Base-by-base conservation (phyloP, 2,888 invertebrate species). In the Drosophila kanekoi region DNA sequence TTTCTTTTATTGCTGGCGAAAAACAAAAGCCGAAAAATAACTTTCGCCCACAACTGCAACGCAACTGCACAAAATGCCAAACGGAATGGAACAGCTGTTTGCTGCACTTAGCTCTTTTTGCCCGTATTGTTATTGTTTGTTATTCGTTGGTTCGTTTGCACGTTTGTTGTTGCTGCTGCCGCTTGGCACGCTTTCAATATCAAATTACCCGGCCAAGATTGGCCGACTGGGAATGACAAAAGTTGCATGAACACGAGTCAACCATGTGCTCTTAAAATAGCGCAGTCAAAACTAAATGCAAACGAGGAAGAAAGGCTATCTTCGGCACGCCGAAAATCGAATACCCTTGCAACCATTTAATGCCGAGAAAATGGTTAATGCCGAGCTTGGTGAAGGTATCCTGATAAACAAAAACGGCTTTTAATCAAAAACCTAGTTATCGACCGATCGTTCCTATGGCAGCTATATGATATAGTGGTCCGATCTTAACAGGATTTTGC, bases 111-210 rank as follows among this genome's bases (percentile, higher is more conserved):
- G n/a, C 14, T 44, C 48, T 49, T 35, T 23, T 43, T 53, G 53
- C 32, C 40, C 23, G 16, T 32, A 41, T 62, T 66, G 43, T 43
- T 56, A 40, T 62, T 52, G 57, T 48, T 52, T 67, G 44, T 49
- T 59, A 51, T 23, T 65, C n/a, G 58, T 20, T 53, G 8, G 2
- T 5, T 5, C 23, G 28, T 53, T 13, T 43, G 57, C n/a, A n/a
- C 32, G 59, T 44, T 28, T 45, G 45, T 4, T 33, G 32, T 11
- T 56, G 49, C 2, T 49, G 57, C 18, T 40, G 62, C 49, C 54
- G 49, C 45, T 80, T 87, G 83, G 83, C 83, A 83, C 88, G 88
- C 83, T 83, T 85, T 85, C 88, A 87, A 87, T 83, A 85, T 83
- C 69, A 75, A 86, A 84, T 84, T 84, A 77, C 83, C 60, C 67